Base-by-base conservation (phyloP, 2,888 invertebrate genomes). In the Trichopria drosophilae region DNA sequence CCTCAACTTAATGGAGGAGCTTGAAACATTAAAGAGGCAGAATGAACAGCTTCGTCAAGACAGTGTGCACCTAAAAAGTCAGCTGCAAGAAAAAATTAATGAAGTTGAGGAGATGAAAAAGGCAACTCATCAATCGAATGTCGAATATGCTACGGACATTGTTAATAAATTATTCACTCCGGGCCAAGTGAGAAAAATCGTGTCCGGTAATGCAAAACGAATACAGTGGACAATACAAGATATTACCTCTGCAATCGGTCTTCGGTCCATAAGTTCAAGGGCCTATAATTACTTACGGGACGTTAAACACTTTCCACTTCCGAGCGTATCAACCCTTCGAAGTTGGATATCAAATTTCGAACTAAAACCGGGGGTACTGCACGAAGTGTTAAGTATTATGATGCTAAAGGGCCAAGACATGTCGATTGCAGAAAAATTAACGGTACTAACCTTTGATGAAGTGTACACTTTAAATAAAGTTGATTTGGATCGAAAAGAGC, bases 371-470 rank as follows among this genome's bases (percentile, higher is more conserved):
- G 49, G 49, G 20, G 12, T 49, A 24, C 28, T 42, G 26, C 5
- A 32, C 18, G 29, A 23, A 31, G 37, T 50, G 6, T 4, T 50
- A 7, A 36, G 29, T 28, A 28, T 50, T 16, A 43, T 37, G 37
- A 31, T 26, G 28, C 15, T 16, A 6, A 50, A 31, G 12, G 31
- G 28, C 20, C 3, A 35, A 20, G 22, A 47, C 19, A 22, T 52
- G 31, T 12, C 37, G 3, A n/a, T 23, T 3, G 28, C 29, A 22
- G 44, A 50, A 20, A 50, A 28, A 37, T 9, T 44, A 7, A 22
- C 31, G 4, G 39, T 44, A 20, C 16, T 50, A n/a, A 31, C 22
- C 10, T 55, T 53, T 41, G 56, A 53, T 35, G 46, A 51, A 37
- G 37, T 39, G 12, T 42, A 41, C 15, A 10, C 53, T 13, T 20